phyloP scores from a whole-genome alignment of 2,113 vertebrate genomes.

The Vidua chalybeata region DNA sequence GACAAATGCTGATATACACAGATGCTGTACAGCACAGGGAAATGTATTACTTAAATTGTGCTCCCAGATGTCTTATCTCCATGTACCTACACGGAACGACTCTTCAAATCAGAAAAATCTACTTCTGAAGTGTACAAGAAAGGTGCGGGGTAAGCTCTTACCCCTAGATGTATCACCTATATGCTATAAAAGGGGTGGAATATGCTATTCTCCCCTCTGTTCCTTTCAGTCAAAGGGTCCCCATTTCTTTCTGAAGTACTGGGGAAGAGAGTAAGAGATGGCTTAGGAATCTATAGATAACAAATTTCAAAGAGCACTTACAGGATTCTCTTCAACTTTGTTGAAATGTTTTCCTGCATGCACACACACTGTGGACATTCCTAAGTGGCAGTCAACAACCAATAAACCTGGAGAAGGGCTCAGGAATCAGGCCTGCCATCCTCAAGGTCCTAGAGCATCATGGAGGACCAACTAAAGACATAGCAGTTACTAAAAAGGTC shows the following conservation, averaged over 20 bases:
- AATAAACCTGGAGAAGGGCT: background rate
- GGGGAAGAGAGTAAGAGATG: background rate
- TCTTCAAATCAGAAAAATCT: background rate
- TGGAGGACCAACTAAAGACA: background rate
- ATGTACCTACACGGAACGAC: background rate
- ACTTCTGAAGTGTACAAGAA: background rate
- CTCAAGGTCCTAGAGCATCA: background rate
- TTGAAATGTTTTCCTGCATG: background rate
- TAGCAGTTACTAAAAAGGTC: background rate
- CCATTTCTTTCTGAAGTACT: background rate
- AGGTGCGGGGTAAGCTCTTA: background rate
- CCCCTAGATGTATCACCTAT: accelerated
- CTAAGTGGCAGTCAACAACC: background rate
- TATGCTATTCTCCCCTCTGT: background rate
- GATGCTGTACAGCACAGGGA: background rate
- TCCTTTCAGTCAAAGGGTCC: background rate
- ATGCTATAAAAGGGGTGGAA: background rate
- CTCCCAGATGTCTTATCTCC: background rate
- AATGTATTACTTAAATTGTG: background rate
- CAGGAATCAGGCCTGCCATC: background rate
- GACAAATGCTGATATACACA: background rate
- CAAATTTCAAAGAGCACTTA: background rate
- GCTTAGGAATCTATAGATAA: background rate
- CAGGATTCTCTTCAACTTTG: background rate
- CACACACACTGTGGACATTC: background rate